Evolutionary conservation across 1,140 invertebrate species (phyloP).

Genomic region (Drosophila mauritiana): DNA sequence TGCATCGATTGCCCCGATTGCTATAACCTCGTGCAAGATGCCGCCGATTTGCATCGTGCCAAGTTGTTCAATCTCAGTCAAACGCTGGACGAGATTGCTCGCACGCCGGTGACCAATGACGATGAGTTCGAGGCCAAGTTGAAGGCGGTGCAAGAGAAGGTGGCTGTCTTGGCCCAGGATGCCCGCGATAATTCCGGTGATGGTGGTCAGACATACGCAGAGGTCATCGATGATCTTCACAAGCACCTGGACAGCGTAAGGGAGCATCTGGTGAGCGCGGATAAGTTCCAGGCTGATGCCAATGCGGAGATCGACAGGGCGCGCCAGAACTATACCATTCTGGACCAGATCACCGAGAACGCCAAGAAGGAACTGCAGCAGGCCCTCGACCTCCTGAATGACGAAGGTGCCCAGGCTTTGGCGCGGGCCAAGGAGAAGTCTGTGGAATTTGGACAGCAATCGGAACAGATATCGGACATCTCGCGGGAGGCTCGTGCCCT

Average conservation of each 20-base stretch:
- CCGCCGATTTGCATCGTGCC: constrained; percentile 91
- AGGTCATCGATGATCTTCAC: constrained; percentile 89
- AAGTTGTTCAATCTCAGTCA: constrained; percentile 90
- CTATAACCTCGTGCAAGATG: constrained; percentile 96
- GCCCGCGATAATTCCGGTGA: constrained; percentile 88
- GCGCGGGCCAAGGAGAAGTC: constrained; percentile 92
- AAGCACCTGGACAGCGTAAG: constrained; percentile 88
- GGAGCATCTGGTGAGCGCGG: constrained; percentile 87
- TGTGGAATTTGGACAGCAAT: constrained; percentile 94
- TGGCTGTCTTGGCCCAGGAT: constrained; percentile 89
- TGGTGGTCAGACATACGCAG: constrained; percentile 88
- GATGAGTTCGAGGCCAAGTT: constrained; percentile 92
- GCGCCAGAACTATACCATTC: constrained; percentile 89
- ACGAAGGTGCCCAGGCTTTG: constrained; percentile 91
- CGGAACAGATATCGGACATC: constrained; percentile 95
- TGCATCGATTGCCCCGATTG: constrained; percentile 96
- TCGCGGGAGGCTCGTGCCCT: constrained; percentile 93
- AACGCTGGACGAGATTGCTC: constrained; percentile 86
- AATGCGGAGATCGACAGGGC: constrained; percentile 87
- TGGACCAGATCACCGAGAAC: constrained; percentile 90
- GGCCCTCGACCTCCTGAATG: constrained; percentile 90
- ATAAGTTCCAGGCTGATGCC: constrained; percentile 87
- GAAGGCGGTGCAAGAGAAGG: constrained; percentile 89
- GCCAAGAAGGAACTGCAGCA: constrained; percentile 90
- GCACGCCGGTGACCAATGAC: constrained; percentile 94